Conservation (phyloP, 2,113 vertebrate species). For the Osmerus eperlanus region DNA sequence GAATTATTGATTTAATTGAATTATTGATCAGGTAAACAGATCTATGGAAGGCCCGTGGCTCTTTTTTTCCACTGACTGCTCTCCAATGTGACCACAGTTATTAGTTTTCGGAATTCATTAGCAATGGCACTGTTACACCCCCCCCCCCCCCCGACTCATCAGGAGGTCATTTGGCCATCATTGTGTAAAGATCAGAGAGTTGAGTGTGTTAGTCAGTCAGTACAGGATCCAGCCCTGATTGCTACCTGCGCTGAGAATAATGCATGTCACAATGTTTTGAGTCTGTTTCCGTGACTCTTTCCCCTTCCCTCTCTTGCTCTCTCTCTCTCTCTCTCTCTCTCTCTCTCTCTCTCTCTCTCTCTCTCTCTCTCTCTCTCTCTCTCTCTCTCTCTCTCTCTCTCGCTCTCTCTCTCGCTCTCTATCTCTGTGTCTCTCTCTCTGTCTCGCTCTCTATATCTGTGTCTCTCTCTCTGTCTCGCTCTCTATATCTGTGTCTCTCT, state of each 20-base stretch:
- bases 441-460: background rate
- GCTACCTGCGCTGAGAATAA: background rate
- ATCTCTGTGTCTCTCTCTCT: background rate
- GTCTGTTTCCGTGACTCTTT: background rate
- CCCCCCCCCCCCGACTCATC: background rate
- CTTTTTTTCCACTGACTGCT: constrained; percentile 63
- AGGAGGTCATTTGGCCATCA: background rate
- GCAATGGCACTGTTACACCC: constrained; percentile 45
- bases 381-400: background rate
- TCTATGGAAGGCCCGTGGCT: constrained; percentile 57
- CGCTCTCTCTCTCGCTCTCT: constrained; percentile 2
- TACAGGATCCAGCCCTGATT: background rate
- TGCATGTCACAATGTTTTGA: background rate
- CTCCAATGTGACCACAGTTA: constrained; percentile 53
- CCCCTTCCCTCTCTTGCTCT: background rate
- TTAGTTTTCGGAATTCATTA: constrained; percentile 71
- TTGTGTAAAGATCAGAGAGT: no score
- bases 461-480: background rate
- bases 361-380: background rate
- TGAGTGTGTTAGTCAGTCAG: background rate
- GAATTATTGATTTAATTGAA: constrained; percentile 69
- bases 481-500: background rate
- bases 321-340: constrained; percentile 1
- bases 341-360: background rate
- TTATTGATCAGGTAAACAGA: constrained; percentile 73